Evolutionary conservation across 2,888 invertebrate genomes (phyloP), one percentile per base, ranked within the genome.

Genomic region (Acrobasis repandana): DNA sequence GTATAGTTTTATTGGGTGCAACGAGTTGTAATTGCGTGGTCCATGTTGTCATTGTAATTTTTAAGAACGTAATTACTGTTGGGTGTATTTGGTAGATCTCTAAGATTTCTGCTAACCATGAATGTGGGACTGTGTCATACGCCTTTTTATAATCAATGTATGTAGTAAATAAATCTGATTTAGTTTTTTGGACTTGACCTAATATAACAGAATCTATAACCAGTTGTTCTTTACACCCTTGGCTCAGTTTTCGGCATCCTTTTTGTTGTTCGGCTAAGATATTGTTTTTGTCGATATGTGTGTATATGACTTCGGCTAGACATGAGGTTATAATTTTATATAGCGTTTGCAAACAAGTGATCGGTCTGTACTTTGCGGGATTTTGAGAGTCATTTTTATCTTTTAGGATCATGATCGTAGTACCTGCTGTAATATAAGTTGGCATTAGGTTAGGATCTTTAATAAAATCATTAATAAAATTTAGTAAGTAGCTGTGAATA

Each of bases 341-440:
- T 0, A 71, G 49, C 2, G 67, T 74, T 64, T 67, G 72, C 9
- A 74, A 57, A 47, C 74, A 76, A 5, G 73, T 73, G 0, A 73
- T 72, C 0, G 71, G 73, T 61, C 71, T 62, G 18, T 71, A 73
- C 61, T 73, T 70, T 0, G 68, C 59, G 8, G 73, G 70, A n/a
- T 72, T 68, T 10, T 11, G 16, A 0, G 14, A 8, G 43, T 56
- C 51, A 8, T 14, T 46, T 2, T 56, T 10, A 33, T 58, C 52
- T 52, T 61, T 61, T 0, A 58, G 69, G 43, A 71, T 47, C 67
- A 72, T 67, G 16, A 65, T 66, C 5, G 69, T 69, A 9, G 60
- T 61, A 47, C 69, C 68, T 11, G n/a, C 9, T 14, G 65, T 63
- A 9, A 68, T 43, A 20, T 59, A 71, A 2, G 43, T 9, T 9